Evolutionary conservation across 2,888 invertebrate species (phyloP).

Genomic region (Lochmaea capreae): DNA sequence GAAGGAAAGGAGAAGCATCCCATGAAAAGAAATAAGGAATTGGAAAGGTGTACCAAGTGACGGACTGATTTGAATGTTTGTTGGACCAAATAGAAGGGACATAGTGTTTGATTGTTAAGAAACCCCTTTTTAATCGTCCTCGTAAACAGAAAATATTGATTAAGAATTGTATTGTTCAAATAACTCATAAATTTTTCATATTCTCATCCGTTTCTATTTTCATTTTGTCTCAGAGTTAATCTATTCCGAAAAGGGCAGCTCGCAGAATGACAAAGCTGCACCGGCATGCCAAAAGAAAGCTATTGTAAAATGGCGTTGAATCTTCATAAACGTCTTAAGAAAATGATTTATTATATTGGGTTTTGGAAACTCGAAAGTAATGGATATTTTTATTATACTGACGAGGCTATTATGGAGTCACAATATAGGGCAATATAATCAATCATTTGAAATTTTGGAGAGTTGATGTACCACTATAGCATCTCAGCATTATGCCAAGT

Average conservation of each 20-base stretch:
- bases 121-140: background rate
- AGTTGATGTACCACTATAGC: slow-evolving; percentile 39
- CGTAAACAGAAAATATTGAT: slow-evolving; percentile 18
- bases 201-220: slow-evolving; percentile 28
- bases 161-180: slow-evolving; percentile 18
- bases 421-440: slow-evolving; percentile 57
- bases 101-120: no score
- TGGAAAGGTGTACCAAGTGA: no score
- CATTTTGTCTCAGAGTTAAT: slow-evolving; percentile 48
- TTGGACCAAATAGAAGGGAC: no score
- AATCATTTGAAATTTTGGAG: slow-evolving; percentile 54
- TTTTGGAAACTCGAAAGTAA: slow-evolving; percentile 60
- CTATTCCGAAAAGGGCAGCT: slow-evolving; percentile 46
- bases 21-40: no score
- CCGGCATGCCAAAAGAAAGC: slow-evolving; percentile 54
- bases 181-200: slow-evolving; percentile 35
- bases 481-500: slow-evolving; percentile 32
- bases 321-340: slow-evolving; percentile 61
- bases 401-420: slow-evolving; percentile 59
- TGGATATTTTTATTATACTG: slow-evolving; percentile 62
- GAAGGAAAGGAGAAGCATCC: no score
- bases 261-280: slow-evolving; percentile 51
- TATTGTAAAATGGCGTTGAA: slow-evolving; percentile 59
- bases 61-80: no score
- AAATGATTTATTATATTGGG: slow-evolving; percentile 61